Base-by-base conservation (phyloP, 2,888 invertebrate species). In the Coelopa pilipes region DNA sequence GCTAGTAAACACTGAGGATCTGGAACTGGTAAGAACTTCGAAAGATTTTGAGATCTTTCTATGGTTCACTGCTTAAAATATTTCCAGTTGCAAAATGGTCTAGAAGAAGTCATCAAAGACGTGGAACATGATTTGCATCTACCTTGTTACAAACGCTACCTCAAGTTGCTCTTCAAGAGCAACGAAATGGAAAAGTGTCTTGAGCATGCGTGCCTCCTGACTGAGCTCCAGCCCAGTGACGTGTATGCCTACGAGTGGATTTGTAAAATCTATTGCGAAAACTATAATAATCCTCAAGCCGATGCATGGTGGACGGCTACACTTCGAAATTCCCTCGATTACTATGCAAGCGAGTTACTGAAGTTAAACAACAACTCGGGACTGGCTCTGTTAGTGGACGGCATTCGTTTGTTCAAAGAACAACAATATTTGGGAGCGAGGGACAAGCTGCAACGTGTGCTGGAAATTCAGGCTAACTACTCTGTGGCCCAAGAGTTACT, bases 341-440 rank as follows among this genome's bases (percentile, higher is more conserved):
- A 85, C 57, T 89, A 90, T 83, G 88, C 89, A 69, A 87, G 90
- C 63, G 84, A 85, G 75, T 87, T 94, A 5, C 85, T 90, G 70
- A 83, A 88, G 69, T 84, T 92, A 9, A 90, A 93, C 80, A 84
- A 89, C 76, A 89, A 90, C 76, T 92, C 92, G 0, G 89, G 90
- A 79, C 89, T 91, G 81, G 92, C 90, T 1, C 84, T 90, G 47
- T 87, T 93, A 60, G 89, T 93, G 2, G 90, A 90, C 86, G 91
- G 91, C 50, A 90, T 92, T 75, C 83, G 90, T 72, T 84, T 87
- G 19, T 91, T 88, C 84, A 86, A 89, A 19, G 87, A 89, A 65
- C 86, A 89, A 24, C 87, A 90, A 73, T 90, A 90, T 79, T 81
- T 90, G 21, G 89, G 90, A 76, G 90, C 93, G 0, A 87, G 89